Evolutionary conservation across 2,888 invertebrate species (phyloP), one percentile per base, ranked within the genome.

Genomic region (Pheosia gnoma): DNA sequence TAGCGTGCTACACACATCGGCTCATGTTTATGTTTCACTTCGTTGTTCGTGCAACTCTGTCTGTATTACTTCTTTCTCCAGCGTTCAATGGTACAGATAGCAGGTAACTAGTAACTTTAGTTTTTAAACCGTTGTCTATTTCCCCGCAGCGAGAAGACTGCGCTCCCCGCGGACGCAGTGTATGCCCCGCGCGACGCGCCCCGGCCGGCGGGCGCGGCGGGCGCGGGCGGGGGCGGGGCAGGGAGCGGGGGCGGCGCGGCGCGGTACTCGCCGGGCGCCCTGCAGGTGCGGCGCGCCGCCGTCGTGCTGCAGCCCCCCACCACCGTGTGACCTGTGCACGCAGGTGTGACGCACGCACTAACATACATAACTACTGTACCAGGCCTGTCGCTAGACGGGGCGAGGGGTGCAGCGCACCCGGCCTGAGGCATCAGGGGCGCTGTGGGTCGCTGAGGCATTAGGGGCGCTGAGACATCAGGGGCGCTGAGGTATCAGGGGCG

Each of bases 251-350:
- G 91, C 95, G 95, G 90, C 95, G 96, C 95, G 82, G 96, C 94
- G 90, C 88, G 95, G 89, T 86, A 95, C 95, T 87, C 97, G 95
- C 83, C 97, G 95, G 94, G 96, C 96, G 93, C 96, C 97, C 95
- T 90, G 86, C 97, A 97, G 96, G 97, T 97, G 94, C 97, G 97
- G 94, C 96, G 97, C 91, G 97, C 97, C 85, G 97, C 97, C 88
- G 97, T 97, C 94, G 97, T 97, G 80, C 94, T 97, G 91, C 97
- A 97, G 94, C 96, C 97, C 82, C 97, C 97, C 90, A 97, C 97
- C 94, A 96, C 97, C 94, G 97, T 83, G 83, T 83, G 83, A 83
- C 82, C 78, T 73, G 63, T 77, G 79, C 75, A 79, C 76, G 83
- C 83, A 83, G 83, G 83, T 83, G 83, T 83, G 83, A 74, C 57